A percentile compares a stretch with the other conserved stretches of the same genome.
phyloP scores from a whole-genome alignment of 1,140 invertebrate species.

The Micrasema minimum region DNA sequence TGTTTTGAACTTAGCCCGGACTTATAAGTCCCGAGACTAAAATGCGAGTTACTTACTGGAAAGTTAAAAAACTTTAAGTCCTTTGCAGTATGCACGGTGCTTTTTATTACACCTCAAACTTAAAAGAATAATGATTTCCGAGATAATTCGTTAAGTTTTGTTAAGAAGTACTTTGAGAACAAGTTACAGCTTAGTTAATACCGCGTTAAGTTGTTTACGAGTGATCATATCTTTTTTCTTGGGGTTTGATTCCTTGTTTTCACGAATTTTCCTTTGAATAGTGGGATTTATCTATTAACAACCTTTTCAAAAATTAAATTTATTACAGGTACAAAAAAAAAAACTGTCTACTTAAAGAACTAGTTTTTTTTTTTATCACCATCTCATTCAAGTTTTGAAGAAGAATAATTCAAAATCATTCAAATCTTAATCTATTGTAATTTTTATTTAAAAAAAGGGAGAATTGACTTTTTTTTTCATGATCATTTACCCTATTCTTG shows the following conservation, averaged over 20 bases:
- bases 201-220: conserved; percentile 29
- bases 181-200: conserved; percentile 11
- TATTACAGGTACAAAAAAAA: no score
- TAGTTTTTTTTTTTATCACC: no score
- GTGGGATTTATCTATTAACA: no score
- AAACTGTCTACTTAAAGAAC: no score
- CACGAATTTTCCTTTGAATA: no score
- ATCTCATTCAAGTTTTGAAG: no score
- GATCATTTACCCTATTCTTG: no score
- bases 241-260: neutral
- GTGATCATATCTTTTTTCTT: conserved; percentile 10
- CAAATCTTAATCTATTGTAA: no score
- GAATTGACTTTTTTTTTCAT: no score
- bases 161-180: conserved; percentile 10
- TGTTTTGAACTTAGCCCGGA: conserved; percentile 46
- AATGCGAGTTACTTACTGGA: conserved; percentile 37
- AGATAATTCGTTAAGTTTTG: conserved; percentile 26
- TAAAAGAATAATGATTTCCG: conserved; percentile 27
- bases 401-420: no score
- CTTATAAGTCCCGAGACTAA: conserved; percentile 41
- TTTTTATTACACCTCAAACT: conserved; percentile 44
- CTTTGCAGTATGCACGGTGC: conserved; percentile 42
- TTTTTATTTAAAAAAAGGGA: no score
- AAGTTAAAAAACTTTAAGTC: conserved; percentile 45
- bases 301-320: no score